These are phyloP conservation scores for Acridotheres tristis DNA, from an alignment of 2,797 vertebrate species.

Conservation along the genomic window DNA sequence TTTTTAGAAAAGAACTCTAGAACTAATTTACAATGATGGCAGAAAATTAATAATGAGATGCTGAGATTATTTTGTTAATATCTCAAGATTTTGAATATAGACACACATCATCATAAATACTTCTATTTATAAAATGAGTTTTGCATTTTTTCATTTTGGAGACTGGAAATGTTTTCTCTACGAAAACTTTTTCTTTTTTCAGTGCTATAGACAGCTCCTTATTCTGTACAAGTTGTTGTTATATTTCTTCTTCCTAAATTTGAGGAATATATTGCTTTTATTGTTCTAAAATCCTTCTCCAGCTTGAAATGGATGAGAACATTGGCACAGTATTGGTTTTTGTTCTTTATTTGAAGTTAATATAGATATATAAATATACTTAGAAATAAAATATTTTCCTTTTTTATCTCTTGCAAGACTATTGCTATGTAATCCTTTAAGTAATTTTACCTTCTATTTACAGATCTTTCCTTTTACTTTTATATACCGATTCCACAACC, in stretches of 20 bases:
- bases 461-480: background rate
- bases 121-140: background rate
- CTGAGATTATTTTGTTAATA: background rate
- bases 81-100: background rate
- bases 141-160: background rate
- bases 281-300: background rate
- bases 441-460: conserved; percentile 29
- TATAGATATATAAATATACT: background rate
- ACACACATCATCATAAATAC: background rate
- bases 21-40: background rate
- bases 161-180: background rate
- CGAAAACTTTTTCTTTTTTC: background rate
- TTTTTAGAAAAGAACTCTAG: background rate
- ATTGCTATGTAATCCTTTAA: conserved; percentile 5
- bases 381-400: background rate
- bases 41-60: background rate
- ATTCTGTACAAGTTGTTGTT: background rate
- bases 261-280: background rate
- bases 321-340: background rate
- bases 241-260: background rate
- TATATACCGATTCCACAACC: background rate
- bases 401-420: background rate
- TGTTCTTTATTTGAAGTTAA: background rate
- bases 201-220: background rate
- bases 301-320: background rate